Evolutionary conservation across 2,888 invertebrate species (phyloP).

Genomic region (Cheilosia scutellata): DNA sequence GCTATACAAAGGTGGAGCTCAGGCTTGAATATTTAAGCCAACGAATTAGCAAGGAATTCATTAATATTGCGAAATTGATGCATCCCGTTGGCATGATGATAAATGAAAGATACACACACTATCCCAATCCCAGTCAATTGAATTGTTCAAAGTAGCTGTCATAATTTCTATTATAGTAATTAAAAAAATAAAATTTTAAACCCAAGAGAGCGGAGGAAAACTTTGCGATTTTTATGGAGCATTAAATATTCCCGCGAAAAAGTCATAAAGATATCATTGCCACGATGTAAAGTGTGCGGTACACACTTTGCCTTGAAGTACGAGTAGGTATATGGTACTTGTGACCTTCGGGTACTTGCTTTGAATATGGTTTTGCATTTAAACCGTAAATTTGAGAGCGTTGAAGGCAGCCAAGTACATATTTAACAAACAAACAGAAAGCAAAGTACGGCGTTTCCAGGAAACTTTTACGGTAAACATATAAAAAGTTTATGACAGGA

Average conservation of each 20-base stretch:
- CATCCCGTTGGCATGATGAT: conserved; percentile 23
- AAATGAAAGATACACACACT: conserved; percentile 31
- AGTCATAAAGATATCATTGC: conserved; percentile 31
- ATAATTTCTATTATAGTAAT: conserved; percentile 18
- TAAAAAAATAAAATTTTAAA: conserved; percentile 4
- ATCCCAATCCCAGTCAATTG: conserved; percentile 10
- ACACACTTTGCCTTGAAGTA: conserved; percentile 5
- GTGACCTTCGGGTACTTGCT: conserved; percentile 53
- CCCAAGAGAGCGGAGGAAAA: not conserved
- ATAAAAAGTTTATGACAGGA: conserved; percentile 12
- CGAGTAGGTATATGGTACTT: conserved; percentile 13
- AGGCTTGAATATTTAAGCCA: not conserved
- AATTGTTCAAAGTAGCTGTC: conserved; percentile 27
- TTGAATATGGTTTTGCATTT: conserved; percentile 50
- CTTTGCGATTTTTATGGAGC: conserved; percentile 15
- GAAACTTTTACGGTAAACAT: conserved; percentile 8
- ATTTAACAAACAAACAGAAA: not conserved
- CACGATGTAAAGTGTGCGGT: not conserved
- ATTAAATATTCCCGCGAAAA: conserved; percentile 44
- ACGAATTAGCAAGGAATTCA: conserved; percentile 24
- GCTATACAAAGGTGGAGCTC: conserved; percentile 31
- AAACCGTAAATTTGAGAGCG: conserved; percentile 17
- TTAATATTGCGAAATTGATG: conserved; percentile 21
- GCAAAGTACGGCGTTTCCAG: not conserved
- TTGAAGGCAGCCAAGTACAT: not conserved